Evolutionary conservation across 2,113 vertebrate species (phyloP).

Genomic region (Talpa occidentalis): DNA sequence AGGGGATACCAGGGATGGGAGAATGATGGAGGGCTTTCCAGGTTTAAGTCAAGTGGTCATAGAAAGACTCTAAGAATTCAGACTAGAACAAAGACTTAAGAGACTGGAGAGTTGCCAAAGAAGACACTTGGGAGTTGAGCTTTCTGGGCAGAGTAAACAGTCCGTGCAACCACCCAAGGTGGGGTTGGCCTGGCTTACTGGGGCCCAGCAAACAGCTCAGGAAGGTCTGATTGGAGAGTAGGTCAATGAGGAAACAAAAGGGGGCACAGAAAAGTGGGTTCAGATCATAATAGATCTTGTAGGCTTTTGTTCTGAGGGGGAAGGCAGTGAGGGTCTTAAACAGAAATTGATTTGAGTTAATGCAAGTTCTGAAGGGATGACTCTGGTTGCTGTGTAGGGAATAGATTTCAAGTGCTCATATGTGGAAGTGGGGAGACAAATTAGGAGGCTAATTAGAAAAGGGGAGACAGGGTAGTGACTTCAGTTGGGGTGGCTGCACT

Average conservation of each 20-base stretch:
- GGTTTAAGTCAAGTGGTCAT: background rate
- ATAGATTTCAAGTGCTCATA: background rate
- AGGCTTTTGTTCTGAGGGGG: background rate
- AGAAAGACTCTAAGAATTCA: background rate
- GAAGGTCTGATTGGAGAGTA: background rate
- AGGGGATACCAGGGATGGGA: background rate
- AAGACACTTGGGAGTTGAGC: background rate
- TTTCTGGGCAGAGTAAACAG: background rate
- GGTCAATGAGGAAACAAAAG: background rate
- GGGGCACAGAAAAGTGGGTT: background rate
- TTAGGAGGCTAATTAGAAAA: background rate
- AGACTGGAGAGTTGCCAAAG: background rate
- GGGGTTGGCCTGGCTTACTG: background rate
- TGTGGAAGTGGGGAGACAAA: background rate
- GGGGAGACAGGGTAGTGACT: background rate
- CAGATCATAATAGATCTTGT: background rate
- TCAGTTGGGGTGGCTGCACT: background rate
- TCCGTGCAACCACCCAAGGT: background rate
- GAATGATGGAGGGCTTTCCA: background rate
- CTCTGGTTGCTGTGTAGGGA: background rate
- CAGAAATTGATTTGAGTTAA: background rate
- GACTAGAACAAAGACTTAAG: slow-evolving; percentile 1
- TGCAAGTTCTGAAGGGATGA: background rate
- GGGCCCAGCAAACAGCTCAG: background rate
- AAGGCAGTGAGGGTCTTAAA: background rate